Percentiles rank a stretch among this genome's conserved stretches.
phyloP scores from a whole-genome alignment of 2,797 vertebrate species.

The Peromyscus nudipes region DNA sequence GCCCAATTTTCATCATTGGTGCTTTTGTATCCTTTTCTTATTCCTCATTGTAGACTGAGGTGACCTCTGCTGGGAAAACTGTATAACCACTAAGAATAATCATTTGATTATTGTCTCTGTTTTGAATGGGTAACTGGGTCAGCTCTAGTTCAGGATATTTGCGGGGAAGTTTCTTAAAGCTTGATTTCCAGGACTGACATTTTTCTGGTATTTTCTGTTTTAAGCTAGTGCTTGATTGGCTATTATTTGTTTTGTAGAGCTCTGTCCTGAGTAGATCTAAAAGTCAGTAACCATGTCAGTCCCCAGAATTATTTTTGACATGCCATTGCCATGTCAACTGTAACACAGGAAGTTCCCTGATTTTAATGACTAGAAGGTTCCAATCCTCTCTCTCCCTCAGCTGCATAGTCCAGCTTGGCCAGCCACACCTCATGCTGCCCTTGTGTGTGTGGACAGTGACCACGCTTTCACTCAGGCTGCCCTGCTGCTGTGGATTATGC shows the following conservation, averaged over 20 bases:
- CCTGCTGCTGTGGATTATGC: background rate
- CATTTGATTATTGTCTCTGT: background rate
- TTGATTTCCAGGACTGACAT: constrained; percentile 16
- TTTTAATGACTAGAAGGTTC: background rate
- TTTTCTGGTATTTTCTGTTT: constrained; percentile 34
- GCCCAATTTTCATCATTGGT: constrained; percentile 96
- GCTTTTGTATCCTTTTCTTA: constrained; percentile 96
- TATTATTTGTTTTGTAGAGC: constrained; percentile 59
- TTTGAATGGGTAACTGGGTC: background rate
- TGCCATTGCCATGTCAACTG: background rate
- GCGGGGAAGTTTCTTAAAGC: constrained; percentile 2
- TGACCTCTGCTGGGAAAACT: background rate
- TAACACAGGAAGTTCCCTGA: background rate
- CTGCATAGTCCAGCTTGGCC: background rate
- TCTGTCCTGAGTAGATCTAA: constrained; percentile 21
- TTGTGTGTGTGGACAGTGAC: background rate
- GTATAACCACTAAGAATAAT: background rate
- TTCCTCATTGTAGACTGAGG: constrained; percentile 39
- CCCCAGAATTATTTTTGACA: constrained; percentile 14
- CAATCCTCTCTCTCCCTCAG: background rate
- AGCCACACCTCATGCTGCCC: background rate
- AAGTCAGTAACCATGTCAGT: constrained; percentile 1
- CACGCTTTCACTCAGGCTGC: background rate
- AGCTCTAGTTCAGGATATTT: background rate
- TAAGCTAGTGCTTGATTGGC: background rate